These are phyloP conservation scores for Phymorhynchus buccinoides DNA, from an alignment of 1,140 invertebrate species.

Conservation along the genomic window DNA sequence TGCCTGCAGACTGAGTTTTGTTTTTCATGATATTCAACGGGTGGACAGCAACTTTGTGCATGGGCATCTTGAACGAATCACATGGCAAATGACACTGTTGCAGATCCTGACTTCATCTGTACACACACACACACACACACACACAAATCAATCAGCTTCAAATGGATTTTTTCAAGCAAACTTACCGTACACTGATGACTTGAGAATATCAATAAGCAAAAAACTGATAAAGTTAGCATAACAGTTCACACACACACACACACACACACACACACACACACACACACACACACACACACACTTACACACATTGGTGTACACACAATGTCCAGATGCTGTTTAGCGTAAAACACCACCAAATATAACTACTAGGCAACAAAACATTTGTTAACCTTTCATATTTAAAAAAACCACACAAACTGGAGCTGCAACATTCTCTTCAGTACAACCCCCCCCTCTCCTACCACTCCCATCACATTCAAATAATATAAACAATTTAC, in stretches of 20 bases:
- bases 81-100: not conserved
- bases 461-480: too few species aligned
- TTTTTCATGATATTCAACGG: conserved; percentile 43
- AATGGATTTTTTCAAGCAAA: not conserved
- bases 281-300: too few species aligned
- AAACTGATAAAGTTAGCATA: not conserved
- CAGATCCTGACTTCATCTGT: not conserved
- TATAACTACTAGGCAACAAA: too few species aligned
- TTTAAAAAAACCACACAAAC: not conserved
- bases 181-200: not conserved
- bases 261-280: too few species aligned
- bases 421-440: too few species aligned
- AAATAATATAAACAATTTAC: not conserved
- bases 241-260: not conserved
- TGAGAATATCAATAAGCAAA: not conserved
- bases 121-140: not conserved
- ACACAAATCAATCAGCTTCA: too few species aligned
- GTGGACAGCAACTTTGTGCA: conserved; percentile 61
- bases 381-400: too few species aligned
- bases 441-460: too few species aligned
- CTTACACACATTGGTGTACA: too few species aligned
- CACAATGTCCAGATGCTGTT: too few species aligned
- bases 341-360: too few species aligned
- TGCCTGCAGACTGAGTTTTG: conserved; percentile 37
- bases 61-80: conserved; percentile 72